Evolutionary conservation across 2,888 invertebrate species (phyloP), one percentile per base, ranked within the genome.

Genomic region (Drosophila infuscata): DNA sequence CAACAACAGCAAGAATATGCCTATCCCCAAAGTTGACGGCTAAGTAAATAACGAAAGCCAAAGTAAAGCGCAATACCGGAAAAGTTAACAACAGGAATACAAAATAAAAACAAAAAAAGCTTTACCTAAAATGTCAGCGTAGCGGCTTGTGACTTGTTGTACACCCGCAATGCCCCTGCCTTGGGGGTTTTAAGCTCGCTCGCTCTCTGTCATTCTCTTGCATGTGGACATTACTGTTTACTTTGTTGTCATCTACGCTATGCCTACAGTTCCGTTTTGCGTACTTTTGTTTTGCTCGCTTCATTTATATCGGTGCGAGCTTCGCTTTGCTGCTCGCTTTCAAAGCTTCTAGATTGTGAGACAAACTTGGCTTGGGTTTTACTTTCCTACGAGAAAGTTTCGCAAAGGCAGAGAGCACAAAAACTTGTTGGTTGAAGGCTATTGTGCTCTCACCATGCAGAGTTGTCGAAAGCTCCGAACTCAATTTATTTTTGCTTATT

Each of bases 211-310:
- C 41, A 41, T 46, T 48, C 51, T 53, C 3, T 60, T 52, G 32
- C 53, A 53, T 70, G 43, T 65, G 33, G 36, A 25, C 58, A 68
- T 61, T 73, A 35, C 63, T 76, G 75, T 81, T 86, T 79, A 79
- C 81, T 65, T 74, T 83, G 57, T 79, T 75, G 60, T 71, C 58
- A 46, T 70, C 43, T 77, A 60, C 46, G 60, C 60, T 70, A 62
- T 63, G 49, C 62, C 35, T 67, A 36, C 48, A 33, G 52, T 78
- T 66, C 72, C 52, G 51, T 53, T 46, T 80, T 89, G 61, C 32
- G 51, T 32, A 35, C 64, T 74, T 89, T 88, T 88, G 89, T 89
- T 90, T 89, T 90, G 90, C 88, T 89, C 88, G 70, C 60, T 61
- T 75, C 68, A 76, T 87, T 82, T 82, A 69, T 62, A 64, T 69